Conservation (phyloP, 1,140 invertebrate species). For the Hestina assimilis region DNA sequence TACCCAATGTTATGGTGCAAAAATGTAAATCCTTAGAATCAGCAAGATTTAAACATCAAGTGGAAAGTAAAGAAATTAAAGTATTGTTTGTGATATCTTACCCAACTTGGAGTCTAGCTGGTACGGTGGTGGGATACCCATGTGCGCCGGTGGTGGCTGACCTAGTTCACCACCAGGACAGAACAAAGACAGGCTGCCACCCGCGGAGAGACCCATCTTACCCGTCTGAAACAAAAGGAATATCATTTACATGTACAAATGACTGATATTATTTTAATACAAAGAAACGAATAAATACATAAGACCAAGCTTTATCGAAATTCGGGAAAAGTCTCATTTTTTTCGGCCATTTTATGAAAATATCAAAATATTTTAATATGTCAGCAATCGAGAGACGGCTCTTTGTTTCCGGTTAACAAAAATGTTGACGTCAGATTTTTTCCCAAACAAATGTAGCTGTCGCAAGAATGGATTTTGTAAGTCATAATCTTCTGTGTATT, state of each 20-base stretch:
- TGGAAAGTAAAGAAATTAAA: no score
- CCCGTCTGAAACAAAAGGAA: conserved; percentile 86
- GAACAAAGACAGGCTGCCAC: conserved; percentile 89
- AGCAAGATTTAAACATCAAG: no score
- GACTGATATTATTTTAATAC: not conserved
- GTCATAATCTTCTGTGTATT: no score
- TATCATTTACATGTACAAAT: not conserved
- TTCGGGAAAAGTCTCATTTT: no score
- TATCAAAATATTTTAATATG: conserved; percentile 4
- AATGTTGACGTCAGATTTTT: not conserved
- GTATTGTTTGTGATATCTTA: no score
- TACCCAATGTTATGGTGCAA: no score
- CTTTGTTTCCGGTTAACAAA: not conserved
- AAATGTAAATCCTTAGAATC: no score
- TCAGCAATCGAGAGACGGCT: not conserved
- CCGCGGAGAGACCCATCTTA: conserved; percentile 90
- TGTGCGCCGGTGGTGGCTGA: conserved; percentile 97
- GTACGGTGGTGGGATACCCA: conserved; percentile 97
- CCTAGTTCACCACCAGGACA: conserved; percentile 93
- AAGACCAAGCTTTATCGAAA: no score
- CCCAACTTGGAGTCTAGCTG: conserved; percentile 89
- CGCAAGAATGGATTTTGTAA: no score
- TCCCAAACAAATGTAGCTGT: not conserved
- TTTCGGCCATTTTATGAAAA: not conserved
- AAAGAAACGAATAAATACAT: not conserved